Evolutionary conservation across 1,140 invertebrate species (phyloP).

Genomic region (Ceratina japonica): DNA sequence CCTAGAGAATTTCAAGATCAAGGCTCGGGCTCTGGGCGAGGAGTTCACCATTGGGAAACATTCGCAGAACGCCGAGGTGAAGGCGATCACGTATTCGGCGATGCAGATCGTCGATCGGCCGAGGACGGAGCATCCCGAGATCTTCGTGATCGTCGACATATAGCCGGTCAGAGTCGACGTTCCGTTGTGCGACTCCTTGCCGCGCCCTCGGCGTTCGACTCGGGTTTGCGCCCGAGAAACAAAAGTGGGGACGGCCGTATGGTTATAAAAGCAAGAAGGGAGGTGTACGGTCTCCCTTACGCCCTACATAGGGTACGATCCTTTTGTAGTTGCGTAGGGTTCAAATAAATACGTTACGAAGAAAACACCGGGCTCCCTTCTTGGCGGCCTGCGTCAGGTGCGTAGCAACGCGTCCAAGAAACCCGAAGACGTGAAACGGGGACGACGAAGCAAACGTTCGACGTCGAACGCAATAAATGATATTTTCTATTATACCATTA

Average conservation of each 20-base stretch:
- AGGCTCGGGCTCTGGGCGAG: constrained; percentile 94
- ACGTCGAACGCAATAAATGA: not conserved
- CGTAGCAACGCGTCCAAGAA: constrained; percentile 36
- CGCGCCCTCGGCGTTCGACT: constrained; percentile 54
- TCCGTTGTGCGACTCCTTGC: constrained; percentile 41
- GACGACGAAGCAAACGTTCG: not conserved
- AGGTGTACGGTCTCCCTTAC: constrained; percentile 67
- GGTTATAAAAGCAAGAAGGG: constrained; percentile 54
- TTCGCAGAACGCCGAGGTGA: constrained; percentile 98
- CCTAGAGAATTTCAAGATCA: constrained; percentile 89
- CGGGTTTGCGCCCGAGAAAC: constrained; percentile 56
- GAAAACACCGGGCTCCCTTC: constrained; percentile 76
- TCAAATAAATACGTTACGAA: constrained; percentile 79
- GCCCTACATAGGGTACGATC: constrained; percentile 69
- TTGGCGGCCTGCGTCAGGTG: constrained; percentile 56
- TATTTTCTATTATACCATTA: not conserved
- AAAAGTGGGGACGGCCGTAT: constrained; percentile 51
- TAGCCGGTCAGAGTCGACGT: constrained; percentile 77
- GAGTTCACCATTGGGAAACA: constrained; percentile 95
- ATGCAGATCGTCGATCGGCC: constrained; percentile 96
- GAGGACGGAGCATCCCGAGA: constrained; percentile 86
- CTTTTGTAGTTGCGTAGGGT: constrained; percentile 76
- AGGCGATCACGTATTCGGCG: constrained; percentile 99
- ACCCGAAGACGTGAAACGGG: not conserved
- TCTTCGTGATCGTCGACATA: constrained; percentile 99